A percentile compares a stretch with the other conserved stretches of the same genome.
phyloP scores from a whole-genome alignment of 2,113 vertebrate species.

The Leptodactylus fuscus region DNA sequence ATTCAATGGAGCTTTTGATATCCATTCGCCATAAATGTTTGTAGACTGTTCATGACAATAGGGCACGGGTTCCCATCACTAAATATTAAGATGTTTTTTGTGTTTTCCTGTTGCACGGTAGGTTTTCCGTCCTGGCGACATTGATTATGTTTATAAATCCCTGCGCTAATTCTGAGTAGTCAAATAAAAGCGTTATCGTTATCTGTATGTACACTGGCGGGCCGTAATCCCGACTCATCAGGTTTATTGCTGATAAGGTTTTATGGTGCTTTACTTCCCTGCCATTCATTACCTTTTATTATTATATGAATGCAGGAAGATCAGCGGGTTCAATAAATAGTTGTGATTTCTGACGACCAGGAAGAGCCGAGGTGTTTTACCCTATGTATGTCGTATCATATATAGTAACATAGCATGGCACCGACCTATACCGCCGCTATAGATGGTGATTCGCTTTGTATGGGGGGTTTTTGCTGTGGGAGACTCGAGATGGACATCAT shows the following conservation, averaged over 20 bases:
- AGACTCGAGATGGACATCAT: too few relatives aligned
- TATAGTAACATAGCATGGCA: too few relatives aligned
- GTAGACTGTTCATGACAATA: not conserved
- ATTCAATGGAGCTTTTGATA: not conserved
- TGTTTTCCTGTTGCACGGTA: not conserved
- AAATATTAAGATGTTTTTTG: not conserved
- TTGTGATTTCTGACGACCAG: not conserved
- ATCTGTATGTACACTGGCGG: slow-evolving; percentile 29
- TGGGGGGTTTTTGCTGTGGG: too few relatives aligned
- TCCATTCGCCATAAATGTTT: not conserved
- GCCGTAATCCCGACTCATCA: not conserved
- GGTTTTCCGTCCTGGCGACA: not conserved
- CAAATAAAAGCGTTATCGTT: slow-evolving; percentile 20
- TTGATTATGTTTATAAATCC: slow-evolving; percentile 34
- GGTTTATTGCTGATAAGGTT: slow-evolving; percentile 43
- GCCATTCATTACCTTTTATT: slow-evolving; percentile 30
- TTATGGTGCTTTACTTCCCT: slow-evolving; percentile 39
- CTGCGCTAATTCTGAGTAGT: slow-evolving; percentile 25
- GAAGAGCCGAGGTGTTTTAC: not conserved
- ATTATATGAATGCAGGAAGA: not conserved
- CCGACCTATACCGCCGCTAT: too few relatives aligned
- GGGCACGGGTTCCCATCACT: too few relatives aligned
- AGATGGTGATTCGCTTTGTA: too few relatives aligned
- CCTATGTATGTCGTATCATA: not conserved
- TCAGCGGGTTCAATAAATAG: slow-evolving; percentile 22